Evolutionary conservation across 2,113 vertebrate genomes (phyloP), one percentile per base, ranked within the genome.

Genomic region (Synodontis membranacea): DNA sequence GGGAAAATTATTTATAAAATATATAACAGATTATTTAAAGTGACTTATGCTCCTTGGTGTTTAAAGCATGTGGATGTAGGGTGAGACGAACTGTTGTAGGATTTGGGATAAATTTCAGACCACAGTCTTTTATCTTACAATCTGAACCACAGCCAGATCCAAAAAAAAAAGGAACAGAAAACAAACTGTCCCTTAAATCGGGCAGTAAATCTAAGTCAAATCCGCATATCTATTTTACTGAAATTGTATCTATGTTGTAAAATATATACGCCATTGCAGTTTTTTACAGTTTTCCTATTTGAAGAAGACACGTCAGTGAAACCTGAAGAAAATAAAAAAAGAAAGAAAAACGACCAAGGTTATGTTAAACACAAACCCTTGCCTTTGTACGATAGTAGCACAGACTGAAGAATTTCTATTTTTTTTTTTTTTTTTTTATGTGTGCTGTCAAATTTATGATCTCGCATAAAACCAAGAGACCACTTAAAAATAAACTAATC

Each of bases 1-100:
- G 21, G 75, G n/a, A 52, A 52, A 78, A 80, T 80, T 34, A 39
- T 80, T 80, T 28, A 80, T 56, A 14, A 80, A 39, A 80, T 14
- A 58, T 42, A 56, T 23, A 79, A 80, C 31, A 56, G 34, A 80
- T 23, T 80, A 42, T 80, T 58, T 56, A 58, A 80, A 3, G 34
- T 79, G 76, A 37, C 50, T 54, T 79, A 34, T 79, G 31, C 50
- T 12, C 19, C 48, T 52, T 7, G 42, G 70, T 46, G 19, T 25
- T 70, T 70, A 70, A 70, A 70, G 66, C 37, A 11, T 44, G 39
- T 25, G 2, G 23, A 21, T 39, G n/a, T 4, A 74, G 39, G 21
- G 7, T n/a, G 19, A 23, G 10, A 23, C 17, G 23, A 19, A 48
- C 75, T 2, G n/a, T n/a, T 8, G 9, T 17, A 79, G 48, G 3